phyloP scores from a whole-genome alignment of 1,140 invertebrate genomes.

The Cepaea nemoralis region DNA sequence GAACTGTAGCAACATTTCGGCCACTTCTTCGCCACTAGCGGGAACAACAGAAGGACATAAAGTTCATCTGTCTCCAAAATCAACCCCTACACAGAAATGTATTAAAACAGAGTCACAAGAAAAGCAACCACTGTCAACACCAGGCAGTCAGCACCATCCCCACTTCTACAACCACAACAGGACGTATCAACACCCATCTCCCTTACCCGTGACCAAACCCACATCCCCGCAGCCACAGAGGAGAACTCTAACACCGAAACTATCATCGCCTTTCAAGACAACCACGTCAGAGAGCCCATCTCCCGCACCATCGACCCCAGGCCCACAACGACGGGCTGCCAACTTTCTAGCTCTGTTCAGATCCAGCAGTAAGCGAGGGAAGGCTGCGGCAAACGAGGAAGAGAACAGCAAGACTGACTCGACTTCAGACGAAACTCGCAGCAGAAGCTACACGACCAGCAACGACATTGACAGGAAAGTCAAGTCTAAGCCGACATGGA shows the following conservation, averaged over 20 bases:
- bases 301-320: constrained; percentile 2
- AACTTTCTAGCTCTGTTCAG: constrained; percentile 23
- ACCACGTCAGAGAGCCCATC: constrained; percentile 25
- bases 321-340: constrained; percentile 10
- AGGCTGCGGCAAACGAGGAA: too few species aligned
- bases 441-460: background rate
- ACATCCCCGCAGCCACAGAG: constrained; percentile 28
- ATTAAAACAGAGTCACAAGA: background rate
- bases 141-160: constrained; percentile 15
- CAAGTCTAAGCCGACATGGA: constrained; percentile 32
- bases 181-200: background rate
- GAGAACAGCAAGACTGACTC: background rate
- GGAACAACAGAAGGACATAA: background rate
- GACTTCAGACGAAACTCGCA: background rate
- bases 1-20: too few species aligned
- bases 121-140: background rate
- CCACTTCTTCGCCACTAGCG: constrained; percentile 9
- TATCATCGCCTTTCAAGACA: constrained; percentile 8
- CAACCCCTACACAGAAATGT: background rate
- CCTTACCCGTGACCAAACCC: constrained; percentile 6
- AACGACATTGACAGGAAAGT: constrained; percentile 1
- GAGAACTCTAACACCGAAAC: constrained; percentile 28
- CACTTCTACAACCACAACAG: constrained; percentile 32
- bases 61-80: background rate
- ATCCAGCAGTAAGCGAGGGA: constrained; percentile 2